Conservation (phyloP, 2,797 vertebrate species). For the Acrossocheilus wenchowensis region DNA sequence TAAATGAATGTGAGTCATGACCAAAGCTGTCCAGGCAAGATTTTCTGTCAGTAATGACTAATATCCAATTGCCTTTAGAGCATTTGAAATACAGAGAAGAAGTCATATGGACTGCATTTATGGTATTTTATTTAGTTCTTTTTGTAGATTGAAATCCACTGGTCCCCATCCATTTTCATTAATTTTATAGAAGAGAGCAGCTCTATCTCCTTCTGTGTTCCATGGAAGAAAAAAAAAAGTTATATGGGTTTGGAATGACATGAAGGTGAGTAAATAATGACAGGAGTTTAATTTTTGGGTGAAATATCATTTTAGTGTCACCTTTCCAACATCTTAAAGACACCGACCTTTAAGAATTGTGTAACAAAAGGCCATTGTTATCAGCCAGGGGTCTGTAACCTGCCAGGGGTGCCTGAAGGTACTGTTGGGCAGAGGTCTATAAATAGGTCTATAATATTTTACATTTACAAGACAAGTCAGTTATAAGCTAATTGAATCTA, state of each 20-base stretch:
- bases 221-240: not conserved
- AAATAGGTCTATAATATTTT: not conserved
- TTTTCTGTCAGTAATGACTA: not conserved
- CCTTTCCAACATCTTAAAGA: not conserved
- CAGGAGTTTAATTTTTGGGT: not conserved
- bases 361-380: not conserved
- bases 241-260: not conserved
- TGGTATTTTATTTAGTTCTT: not conserved
- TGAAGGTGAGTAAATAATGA: not conserved
- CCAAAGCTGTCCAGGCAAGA: not conserved
- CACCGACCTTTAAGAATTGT: not conserved
- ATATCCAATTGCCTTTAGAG: not conserved
- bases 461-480: not conserved
- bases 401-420: not conserved
- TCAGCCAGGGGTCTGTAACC: not conserved
- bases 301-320: conserved; percentile 4
- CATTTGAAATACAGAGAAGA: not conserved
- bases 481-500: not conserved
- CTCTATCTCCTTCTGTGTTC: not conserved
- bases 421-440: not conserved
- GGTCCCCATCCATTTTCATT: not conserved
- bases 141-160: not conserved
- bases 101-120: not conserved
- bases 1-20: not conserved
- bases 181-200: not conserved